Evolutionary conservation across 64 coral and sea anemone genomes (phyloP).

Genomic region (Porites australiensis): DNA sequence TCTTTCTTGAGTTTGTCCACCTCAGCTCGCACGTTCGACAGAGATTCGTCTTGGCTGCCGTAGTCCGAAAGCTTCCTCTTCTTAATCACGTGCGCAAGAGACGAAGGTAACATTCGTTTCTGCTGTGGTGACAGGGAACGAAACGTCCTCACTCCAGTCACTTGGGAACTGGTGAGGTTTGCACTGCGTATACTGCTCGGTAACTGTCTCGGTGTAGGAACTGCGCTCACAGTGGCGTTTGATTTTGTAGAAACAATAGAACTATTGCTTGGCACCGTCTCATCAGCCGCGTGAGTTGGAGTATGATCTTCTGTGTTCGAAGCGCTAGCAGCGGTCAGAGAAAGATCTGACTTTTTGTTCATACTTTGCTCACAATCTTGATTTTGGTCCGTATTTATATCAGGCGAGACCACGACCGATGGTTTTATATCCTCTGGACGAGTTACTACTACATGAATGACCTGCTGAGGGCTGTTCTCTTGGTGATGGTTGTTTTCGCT

Average conservation of each 20-base stretch:
- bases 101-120: slow-evolving; percentile 8
- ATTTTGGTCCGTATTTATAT: background rate
- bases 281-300: background rate
- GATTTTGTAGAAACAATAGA: background rate
- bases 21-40: slow-evolving; percentile 11
- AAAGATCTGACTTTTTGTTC: background rate
- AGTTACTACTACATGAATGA: slow-evolving; percentile 5
- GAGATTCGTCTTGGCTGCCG: background rate
- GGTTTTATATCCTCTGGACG: background rate
- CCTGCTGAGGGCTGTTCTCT: background rate
- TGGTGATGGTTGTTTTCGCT: background rate
- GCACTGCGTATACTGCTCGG: background rate
- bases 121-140: slow-evolving; percentile 29
- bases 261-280: background rate
- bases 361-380: background rate
- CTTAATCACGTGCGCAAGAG: slow-evolving; percentile 17
- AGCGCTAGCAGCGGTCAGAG: background rate
- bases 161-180: background rate
- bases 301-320: background rate
- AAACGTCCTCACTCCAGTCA: background rate
- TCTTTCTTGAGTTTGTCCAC: slow-evolving; percentile 62
- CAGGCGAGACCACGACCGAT: background rate
- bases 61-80: slow-evolving; percentile 44
- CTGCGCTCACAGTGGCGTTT: background rate
- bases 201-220: background rate